A percentile compares a stretch with the other conserved stretches of the same genome.
These are phyloP conservation scores for Chrysemys picta DNA, from an alignment of 2,113 vertebrate species.

Conservation along the genomic window DNA sequence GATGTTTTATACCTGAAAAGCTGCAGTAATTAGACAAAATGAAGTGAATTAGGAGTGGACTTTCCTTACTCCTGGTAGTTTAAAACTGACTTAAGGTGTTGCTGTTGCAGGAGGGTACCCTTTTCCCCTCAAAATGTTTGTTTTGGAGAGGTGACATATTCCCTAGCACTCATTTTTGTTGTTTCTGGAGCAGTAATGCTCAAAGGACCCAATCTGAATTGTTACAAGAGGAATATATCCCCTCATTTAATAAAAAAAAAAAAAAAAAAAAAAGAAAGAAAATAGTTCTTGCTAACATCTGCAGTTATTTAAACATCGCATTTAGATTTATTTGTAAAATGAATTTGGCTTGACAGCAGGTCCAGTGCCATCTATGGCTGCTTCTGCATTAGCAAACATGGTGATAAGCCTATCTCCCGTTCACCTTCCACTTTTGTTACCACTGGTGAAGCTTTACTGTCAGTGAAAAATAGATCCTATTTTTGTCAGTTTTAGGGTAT, in stretches of 20 bases:
- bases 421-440: not conserved
- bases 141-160: not conserved
- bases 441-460: not conserved
- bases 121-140: accelerated
- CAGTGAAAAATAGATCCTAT: not conserved
- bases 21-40: not conserved
- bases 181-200: no score
- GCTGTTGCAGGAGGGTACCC: not conserved
- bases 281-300: slow-evolving; percentile 11
- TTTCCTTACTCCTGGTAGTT: not conserved
- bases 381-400: not conserved
- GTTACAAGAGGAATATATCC: not conserved
- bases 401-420: no score
- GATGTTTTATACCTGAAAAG: not conserved
- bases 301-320: not conserved
- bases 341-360: not conserved
- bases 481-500: not conserved
- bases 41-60: not conserved
- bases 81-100: not conserved
- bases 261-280: not conserved
- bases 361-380: no score
- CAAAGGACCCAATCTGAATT: not conserved
- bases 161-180: not conserved
- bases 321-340: not conserved
- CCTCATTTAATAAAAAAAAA: not conserved